Conservation (phyloP, 1,140 invertebrate genomes). For the Anoplolepis gracilipes region DNA sequence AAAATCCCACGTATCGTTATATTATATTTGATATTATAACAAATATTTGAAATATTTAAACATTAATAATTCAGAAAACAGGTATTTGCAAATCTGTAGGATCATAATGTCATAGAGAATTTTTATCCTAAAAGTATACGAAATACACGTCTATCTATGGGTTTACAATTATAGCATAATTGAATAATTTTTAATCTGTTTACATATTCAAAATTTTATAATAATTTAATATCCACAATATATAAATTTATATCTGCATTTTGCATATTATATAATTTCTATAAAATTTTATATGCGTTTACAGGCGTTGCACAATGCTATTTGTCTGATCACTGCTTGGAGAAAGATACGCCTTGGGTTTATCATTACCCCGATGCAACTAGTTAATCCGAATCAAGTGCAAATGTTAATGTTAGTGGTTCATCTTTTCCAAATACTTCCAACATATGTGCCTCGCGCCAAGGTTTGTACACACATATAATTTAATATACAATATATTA, state of each 20-base stretch:
- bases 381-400: constrained; percentile 78
- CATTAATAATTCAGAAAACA: too few species aligned
- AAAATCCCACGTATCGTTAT: too few species aligned
- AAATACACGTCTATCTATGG: too few species aligned
- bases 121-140: too few species aligned
- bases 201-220: neutral
- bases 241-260: neutral
- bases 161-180: too few species aligned
- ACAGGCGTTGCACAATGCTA: constrained; percentile 82
- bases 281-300: neutral
- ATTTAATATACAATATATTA: constrained; percentile 62
- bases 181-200: too few species aligned
- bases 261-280: neutral
- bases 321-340: constrained; percentile 80
- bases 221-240: neutral
- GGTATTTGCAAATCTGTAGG: too few species aligned
- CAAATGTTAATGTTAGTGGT: constrained; percentile 81
- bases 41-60: too few species aligned
- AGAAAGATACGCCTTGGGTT: constrained; percentile 81
- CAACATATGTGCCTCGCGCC: constrained; percentile 74
- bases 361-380: constrained; percentile 77
- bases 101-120: too few species aligned
- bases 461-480: constrained; percentile 68
- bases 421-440: constrained; percentile 81
- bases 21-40: too few species aligned